These are phyloP conservation scores for Mythimna ferrago DNA, from an alignment of 2,888 invertebrate genomes.

Conservation along the genomic window DNA sequence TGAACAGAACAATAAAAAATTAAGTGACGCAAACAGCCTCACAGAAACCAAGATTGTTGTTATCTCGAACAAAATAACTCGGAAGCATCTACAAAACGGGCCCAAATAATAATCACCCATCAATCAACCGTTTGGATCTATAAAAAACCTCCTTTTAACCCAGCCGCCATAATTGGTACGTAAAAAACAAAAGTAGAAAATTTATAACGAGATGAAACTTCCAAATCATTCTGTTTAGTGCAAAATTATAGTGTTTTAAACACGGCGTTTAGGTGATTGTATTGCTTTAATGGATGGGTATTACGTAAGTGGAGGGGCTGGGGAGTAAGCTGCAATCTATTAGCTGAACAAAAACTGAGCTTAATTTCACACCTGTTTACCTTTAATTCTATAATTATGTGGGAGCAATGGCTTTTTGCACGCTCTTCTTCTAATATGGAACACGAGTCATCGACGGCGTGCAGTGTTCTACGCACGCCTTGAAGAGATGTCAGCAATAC, in stretches of 20 bases:
- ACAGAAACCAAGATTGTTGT: constrained; percentile 71
- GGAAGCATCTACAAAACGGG: constrained; percentile 85
- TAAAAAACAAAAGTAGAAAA: constrained; percentile 89
- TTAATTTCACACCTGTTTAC: constrained; percentile 90
- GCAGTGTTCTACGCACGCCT: no score
- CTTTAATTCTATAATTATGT: constrained; percentile 87
- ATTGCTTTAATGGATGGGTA: constrained; percentile 82
- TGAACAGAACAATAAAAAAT: constrained; percentile 70
- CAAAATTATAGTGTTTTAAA: constrained; percentile 89
- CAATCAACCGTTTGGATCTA: constrained; percentile 82
- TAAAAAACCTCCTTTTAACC: constrained; percentile 84
- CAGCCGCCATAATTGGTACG: constrained; percentile 82
- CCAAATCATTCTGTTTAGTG: constrained; percentile 89
- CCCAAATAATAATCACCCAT: constrained; percentile 87
- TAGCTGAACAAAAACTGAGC: constrained; percentile 86
- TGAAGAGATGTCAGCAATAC: no score
- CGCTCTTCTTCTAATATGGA: constrained; percentile 48
- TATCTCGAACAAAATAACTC: constrained; percentile 81
- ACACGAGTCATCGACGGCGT: no score
- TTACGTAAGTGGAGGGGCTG: constrained; percentile 84
- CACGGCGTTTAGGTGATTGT: constrained; percentile 86
- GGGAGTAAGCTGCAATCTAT: constrained; percentile 86
- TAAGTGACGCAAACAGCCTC: constrained; percentile 69
- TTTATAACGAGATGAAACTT: constrained; percentile 88
- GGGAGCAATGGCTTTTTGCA: constrained; percentile 83